Percentiles rank a stretch among this genome's conserved stretches.
phyloP scores from a whole-genome alignment of 2,888 invertebrate genomes.

The Micoletzkya japonica region DNA sequence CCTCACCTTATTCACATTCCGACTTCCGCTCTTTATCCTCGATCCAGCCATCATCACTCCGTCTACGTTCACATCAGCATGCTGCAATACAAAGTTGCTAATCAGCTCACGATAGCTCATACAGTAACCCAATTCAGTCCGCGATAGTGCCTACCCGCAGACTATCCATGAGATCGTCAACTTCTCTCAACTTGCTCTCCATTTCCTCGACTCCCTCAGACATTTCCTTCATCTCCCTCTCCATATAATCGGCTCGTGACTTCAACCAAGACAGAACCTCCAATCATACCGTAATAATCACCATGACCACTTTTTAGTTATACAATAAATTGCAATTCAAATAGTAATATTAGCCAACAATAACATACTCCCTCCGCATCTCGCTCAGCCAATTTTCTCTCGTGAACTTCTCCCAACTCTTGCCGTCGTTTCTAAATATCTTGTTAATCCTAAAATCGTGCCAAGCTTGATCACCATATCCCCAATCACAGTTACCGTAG shows the following conservation, averaged over 20 bases:
- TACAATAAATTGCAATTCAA: no score
- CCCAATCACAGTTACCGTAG: background rate
- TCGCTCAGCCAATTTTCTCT: conserved; percentile 90
- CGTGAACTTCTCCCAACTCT: conserved; percentile 93
- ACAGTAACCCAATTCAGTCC: background rate
- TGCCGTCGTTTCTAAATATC: conserved; percentile 78
- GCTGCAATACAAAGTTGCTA: background rate
- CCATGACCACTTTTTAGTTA: no score
- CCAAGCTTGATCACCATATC: background rate
- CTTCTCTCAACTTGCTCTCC: background rate
- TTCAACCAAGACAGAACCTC: conserved; percentile 12
- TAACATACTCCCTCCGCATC: conserved; percentile 76
- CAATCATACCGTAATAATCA: background rate
- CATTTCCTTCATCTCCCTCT: conserved; percentile 14
- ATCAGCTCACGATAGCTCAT: background rate
- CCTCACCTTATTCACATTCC: background rate
- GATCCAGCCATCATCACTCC: background rate
- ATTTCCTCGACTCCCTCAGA: conserved; percentile 13
- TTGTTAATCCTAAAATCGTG: background rate
- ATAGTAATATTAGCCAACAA: background rate
- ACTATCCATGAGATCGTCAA: conserved; percentile 6
- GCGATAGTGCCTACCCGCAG: background rate
- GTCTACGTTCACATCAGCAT: conserved; percentile 12
- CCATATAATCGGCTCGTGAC: background rate
- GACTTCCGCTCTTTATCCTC: background rate